These are phyloP conservation scores for Chrysaora quinquecirrha DNA, from an alignment of 30 jellyfish, hydroid and myxozoan species.

Conservation along the genomic window DNA sequence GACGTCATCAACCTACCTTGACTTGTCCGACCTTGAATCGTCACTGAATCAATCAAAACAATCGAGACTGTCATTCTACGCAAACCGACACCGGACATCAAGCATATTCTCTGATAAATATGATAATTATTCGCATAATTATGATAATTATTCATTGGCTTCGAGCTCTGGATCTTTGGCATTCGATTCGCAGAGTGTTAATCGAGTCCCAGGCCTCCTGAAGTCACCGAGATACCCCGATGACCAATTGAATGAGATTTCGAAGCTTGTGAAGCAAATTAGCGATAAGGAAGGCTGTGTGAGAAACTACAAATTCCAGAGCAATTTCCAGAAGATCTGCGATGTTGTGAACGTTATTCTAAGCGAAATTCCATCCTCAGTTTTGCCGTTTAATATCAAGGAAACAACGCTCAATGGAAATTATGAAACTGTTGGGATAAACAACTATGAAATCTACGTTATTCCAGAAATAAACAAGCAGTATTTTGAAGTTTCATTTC, in stretches of 20 bases:
- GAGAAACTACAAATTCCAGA: constrained; percentile 50
- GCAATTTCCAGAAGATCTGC: constrained; percentile 30
- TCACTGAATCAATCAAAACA: constrained; percentile 8
- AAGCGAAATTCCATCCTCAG: constrained; percentile 41
- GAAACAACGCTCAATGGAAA: constrained; percentile 22
- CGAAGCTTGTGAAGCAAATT: constrained; percentile 51
- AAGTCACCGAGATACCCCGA: constrained; percentile 62
- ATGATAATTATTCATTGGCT: constrained; percentile 43
- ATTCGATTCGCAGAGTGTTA: constrained; percentile 34
- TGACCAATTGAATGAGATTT: constrained; percentile 42
- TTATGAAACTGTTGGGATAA: constrained; percentile 65
- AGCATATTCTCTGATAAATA: constrained; percentile 24
- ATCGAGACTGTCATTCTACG: background rate
- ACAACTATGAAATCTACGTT: constrained; percentile 63
- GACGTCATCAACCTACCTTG: constrained; percentile 28
- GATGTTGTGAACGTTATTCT: constrained; percentile 65
- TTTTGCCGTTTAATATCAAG: constrained; percentile 67
- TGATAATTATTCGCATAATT: constrained; percentile 36
- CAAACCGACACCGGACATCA: constrained; percentile 15
- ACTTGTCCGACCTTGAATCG: constrained; percentile 35
- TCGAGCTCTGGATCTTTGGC: constrained; percentile 60
- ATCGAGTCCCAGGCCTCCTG: constrained; percentile 31
- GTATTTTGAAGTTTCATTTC: constrained; percentile 44
- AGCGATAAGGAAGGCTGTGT: constrained; percentile 76
- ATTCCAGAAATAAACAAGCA: constrained; percentile 15